Evolutionary conservation across 2,797 vertebrate genomes (phyloP), one percentile per base, ranked within the genome.

Genomic region (Phaenicophaeus curvirostris): DNA sequence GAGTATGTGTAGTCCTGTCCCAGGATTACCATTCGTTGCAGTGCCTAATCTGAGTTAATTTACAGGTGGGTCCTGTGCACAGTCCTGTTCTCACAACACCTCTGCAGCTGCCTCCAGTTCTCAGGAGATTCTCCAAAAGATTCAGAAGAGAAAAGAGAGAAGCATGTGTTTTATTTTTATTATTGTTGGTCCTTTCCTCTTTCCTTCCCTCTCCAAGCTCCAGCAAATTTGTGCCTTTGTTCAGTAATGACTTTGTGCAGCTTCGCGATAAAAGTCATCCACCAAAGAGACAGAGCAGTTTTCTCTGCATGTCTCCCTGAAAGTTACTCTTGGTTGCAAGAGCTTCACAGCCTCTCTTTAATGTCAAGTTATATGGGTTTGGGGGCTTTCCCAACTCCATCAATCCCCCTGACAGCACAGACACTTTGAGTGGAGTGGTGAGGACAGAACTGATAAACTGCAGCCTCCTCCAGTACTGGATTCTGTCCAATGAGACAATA

Each of bases 341-440:
- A 93, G 67, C 73, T 86, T 95, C 57, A 31, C 73, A 82, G 41
- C 23, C 50, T 90, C 90, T 67, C 83, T 94, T 93, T 95, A 87
- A 95, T 95, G 74, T 83, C 59, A 95, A 96, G 54, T 81, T 96
- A 63, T 95, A 61, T 79, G 82, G 59, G 94, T 95, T 77, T 73
- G 71, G 83, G 89, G 76, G 75, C 41, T 91, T 96, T 92, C 37
- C 66, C 74, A 75, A 71, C 23, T 92, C 82, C 57, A 71, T 95
- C 68, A 95, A 93, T 91, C 69, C 77, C 83, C 66, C 7, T 54
- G 90, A 90, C 4, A 19, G 61, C 62, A 37, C 18, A 88, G 67
- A 96, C 61, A 92, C 76, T 95, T 96, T 84, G 87, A 90, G 77
- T 67, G 73, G 90, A 96, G 92, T 72, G 51, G 72, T 95, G 85